A percentile compares a stretch with the other conserved stretches of the same genome.
Evolutionary conservation across 2,888 invertebrate species (phyloP).

Genomic region (Seladonia tumulorum): DNA sequence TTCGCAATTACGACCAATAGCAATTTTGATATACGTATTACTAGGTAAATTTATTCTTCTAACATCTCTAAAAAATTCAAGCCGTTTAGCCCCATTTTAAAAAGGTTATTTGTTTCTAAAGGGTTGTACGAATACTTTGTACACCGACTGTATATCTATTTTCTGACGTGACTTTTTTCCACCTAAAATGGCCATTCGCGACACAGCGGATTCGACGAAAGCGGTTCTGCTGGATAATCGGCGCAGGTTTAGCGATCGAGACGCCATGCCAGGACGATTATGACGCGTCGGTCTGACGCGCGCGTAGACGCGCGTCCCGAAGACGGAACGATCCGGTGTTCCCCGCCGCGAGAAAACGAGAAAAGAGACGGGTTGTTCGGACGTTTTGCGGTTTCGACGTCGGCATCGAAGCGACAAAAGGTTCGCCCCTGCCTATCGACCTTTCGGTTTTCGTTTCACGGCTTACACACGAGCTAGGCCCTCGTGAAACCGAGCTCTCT

Average conservation of each 20-base stretch:
- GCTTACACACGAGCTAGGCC: slow-evolving; percentile 72
- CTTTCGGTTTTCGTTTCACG: slow-evolving; percentile 82
- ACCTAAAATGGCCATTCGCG: no score
- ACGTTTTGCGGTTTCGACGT: slow-evolving; percentile 80
- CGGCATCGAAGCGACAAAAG: slow-evolving; percentile 83
- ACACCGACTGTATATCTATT: no score
- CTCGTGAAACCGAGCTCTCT: slow-evolving; percentile 76
- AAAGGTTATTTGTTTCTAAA: no score
- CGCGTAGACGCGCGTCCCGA: slow-evolving; percentile 45
- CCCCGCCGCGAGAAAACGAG: slow-evolving; percentile 48
- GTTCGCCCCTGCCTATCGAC: slow-evolving; percentile 83
- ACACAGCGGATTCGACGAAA: not conserved
- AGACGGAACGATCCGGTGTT: slow-evolving; percentile 30
- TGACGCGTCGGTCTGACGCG: slow-evolving; percentile 49
- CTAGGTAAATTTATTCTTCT: no score
- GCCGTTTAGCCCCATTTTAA: no score
- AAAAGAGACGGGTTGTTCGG: slow-evolving; percentile 46
- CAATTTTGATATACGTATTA: no score
- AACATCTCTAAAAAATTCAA: no score
- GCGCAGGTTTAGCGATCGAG: not conserved
- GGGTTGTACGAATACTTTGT: no score
- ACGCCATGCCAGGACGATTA: slow-evolving; percentile 24
- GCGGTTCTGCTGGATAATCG: not conserved
- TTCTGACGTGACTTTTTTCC: no score
- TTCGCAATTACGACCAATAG: no score